Evolutionary conservation across 2,113 vertebrate species (phyloP).

Genomic region (Gymnorhina tibicen): DNA sequence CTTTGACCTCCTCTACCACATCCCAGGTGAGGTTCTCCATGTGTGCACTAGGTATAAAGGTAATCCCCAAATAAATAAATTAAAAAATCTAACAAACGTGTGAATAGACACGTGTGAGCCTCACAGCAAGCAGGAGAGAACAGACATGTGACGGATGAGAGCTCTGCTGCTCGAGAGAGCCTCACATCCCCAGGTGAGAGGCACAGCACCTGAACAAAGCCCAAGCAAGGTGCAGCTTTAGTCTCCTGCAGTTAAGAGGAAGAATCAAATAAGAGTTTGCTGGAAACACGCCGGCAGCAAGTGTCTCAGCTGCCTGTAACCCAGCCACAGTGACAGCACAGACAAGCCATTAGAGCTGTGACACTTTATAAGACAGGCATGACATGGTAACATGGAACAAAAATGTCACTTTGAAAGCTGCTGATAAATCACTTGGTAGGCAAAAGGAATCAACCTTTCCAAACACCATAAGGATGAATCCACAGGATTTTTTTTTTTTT

Average conservation of each 20-base stretch:
- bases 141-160: not conserved
- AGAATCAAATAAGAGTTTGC: not conserved
- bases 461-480: not conserved
- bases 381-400: slow-evolving; percentile 2
- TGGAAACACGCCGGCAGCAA: not conserved
- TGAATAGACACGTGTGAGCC: not conserved
- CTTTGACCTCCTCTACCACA: not conserved
- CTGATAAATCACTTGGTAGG: not conserved
- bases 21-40: not conserved
- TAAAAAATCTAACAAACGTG: not conserved
- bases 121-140: not conserved
- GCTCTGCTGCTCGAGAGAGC: not conserved
- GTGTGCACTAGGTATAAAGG: not conserved
- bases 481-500: not conserved
- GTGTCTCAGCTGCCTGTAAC: not conserved
- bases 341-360: slow-evolving; percentile 25
- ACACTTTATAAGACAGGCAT: not conserved
- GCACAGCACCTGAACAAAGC: not conserved
- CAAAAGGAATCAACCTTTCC: not conserved
- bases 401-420: slow-evolving; percentile 18
- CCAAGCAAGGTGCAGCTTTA: not conserved
- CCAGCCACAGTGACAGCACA: not conserved
- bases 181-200: not conserved
- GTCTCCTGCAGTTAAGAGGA: not conserved
- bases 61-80: not conserved